These are phyloP conservation scores for Clunio marinus DNA, from an alignment of 2,888 invertebrate genomes.

Conservation along the genomic window DNA sequence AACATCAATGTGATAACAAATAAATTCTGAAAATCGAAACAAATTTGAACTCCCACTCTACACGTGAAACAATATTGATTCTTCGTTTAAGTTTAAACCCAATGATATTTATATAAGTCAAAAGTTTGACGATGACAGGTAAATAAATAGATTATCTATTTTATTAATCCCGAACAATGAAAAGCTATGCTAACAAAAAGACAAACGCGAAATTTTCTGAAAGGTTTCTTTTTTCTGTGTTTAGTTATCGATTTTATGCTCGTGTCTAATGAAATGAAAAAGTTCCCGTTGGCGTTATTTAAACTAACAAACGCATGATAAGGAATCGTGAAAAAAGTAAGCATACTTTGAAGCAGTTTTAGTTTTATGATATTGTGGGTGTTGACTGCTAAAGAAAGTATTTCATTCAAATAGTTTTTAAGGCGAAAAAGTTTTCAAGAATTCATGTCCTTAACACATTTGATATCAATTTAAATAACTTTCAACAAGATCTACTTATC, in stretches of 20 bases:
- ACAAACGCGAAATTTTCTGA: no score
- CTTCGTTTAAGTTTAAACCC: neutral
- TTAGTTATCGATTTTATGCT: neutral
- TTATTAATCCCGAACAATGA: neutral
- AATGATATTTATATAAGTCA: no score
- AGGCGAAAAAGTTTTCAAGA: no score
- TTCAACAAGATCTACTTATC: no score
- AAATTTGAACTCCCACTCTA: no score
- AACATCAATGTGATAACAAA: no score
- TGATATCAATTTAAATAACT: no score
- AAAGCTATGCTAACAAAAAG: neutral
- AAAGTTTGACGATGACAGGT: neutral
- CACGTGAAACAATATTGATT: neutral
- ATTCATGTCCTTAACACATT: no score
- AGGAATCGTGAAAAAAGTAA: neutral
- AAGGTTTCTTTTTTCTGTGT: neutral
- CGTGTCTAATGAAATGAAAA: neutral
- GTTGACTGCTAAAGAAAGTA: neutral
- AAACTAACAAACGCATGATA: constrained; percentile 4
- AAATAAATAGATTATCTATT: neutral
- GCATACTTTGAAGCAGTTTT: no score
- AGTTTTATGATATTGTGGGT: neutral
- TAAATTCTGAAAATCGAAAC: no score
- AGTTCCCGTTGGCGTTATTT: no score
- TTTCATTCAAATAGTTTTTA: no score